Evolutionary conservation across 2,888 invertebrate species (phyloP).

Genomic region (Oxytorus armatus): DNA sequence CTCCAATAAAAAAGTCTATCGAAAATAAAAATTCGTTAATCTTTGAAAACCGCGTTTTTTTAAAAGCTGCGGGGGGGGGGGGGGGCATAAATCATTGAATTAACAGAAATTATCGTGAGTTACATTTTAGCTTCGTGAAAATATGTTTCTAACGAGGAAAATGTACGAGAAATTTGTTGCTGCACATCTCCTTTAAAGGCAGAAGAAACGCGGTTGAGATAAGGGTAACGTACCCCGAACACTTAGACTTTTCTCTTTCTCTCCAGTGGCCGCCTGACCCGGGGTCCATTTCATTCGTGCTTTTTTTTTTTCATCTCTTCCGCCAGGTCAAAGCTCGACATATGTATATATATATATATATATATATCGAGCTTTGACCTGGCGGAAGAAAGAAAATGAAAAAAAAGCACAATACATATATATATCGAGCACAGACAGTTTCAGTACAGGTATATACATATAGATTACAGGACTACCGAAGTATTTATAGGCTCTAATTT

Average conservation of each 20-base stretch:
- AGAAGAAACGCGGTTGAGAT: constrained; percentile 47
- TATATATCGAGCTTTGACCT: constrained; percentile 29
- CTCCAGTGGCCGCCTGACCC: constrained; percentile 47
- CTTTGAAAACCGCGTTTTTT: too few species aligned
- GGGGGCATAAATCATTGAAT: too few species aligned
- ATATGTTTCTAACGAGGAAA: too few species aligned
- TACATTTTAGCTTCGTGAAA: too few species aligned
- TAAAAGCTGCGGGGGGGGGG: too few species aligned
- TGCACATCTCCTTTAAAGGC: constrained; percentile 80
- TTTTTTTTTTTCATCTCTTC: constrained; percentile 33
- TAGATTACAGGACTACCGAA: constrained; percentile 56
- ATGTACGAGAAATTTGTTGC: constrained; percentile 67
- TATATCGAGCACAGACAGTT: constrained; percentile 3
- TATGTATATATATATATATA: constrained; percentile 10
- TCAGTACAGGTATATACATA: constrained; percentile 36
- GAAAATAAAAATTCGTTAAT: too few species aligned
- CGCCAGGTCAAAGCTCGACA: constrained; percentile 36
- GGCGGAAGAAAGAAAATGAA: constrained; percentile 30
- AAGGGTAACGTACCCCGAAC: constrained; percentile 46
- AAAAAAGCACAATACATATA: constrained; percentile 45
- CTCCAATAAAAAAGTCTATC: too few species aligned
- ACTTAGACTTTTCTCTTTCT: constrained; percentile 32
- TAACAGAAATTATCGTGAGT: too few species aligned
- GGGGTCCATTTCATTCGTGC: constrained; percentile 61
- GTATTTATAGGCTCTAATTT: constrained; percentile 54